Evolutionary conservation across 2,113 vertebrate species (phyloP).

Genomic region (Pitta sordida): DNA sequence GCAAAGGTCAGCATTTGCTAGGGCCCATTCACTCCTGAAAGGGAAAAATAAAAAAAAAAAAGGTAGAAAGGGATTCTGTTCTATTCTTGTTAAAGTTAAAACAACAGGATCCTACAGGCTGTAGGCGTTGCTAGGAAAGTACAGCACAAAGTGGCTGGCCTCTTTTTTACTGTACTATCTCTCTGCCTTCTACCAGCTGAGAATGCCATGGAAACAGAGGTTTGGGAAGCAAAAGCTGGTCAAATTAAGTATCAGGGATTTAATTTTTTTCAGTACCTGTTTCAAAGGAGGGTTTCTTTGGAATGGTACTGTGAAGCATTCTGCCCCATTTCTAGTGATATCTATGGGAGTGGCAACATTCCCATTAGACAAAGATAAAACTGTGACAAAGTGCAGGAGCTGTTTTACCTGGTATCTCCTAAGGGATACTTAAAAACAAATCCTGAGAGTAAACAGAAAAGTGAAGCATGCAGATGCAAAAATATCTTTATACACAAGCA

Average conservation of each 20-base stretch:
- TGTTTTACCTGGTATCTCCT: background rate
- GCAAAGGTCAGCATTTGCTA: slow-evolving; percentile 11
- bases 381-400: background rate
- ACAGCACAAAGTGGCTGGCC: slow-evolving; percentile 18
- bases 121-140: slow-evolving; percentile 54
- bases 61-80: slow-evolving; percentile 17
- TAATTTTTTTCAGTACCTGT: slow-evolving; percentile 7
- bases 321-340: background rate
- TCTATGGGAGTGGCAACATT: background rate
- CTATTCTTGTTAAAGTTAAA: slow-evolving; percentile 44
- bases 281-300: slow-evolving; percentile 40
- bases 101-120: background rate
- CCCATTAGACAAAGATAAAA: background rate
- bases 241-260: background rate
- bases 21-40: slow-evolving; percentile 9
- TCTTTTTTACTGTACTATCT: slow-evolving; percentile 17
- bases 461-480: background rate
- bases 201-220: slow-evolving; percentile 51
- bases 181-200: slow-evolving; percentile 38
- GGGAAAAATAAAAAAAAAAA: background rate
- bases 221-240: slow-evolving; percentile 37
- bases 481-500: background rate
- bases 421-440: background rate
- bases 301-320: background rate
- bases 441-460: background rate